Evolutionary conservation across 2,113 vertebrate genomes (phyloP), one percentile per base, ranked within the genome.

Genomic region (Pleuronectes platessa): DNA sequence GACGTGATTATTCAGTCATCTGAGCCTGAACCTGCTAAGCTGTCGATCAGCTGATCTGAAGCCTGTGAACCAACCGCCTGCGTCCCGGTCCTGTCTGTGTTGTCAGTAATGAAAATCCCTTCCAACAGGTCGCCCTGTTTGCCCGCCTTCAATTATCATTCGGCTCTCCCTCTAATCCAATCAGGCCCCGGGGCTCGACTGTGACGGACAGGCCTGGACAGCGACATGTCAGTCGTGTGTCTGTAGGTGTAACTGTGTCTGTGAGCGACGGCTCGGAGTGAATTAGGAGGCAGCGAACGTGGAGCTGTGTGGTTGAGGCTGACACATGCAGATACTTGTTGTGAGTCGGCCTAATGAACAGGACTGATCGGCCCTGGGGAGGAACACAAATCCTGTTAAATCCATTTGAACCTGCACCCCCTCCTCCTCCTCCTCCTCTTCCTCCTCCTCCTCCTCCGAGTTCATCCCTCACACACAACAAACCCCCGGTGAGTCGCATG

Each of bases 161-260:
- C 2, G 75, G 73, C 84, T 82, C 83, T 88, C 64, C 60, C 65
- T 67, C 79, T 90, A 92, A 93, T 92, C 87, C 79, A 81, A 93
- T 93, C 56, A 92, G 64, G 56, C 76, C 15, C 12, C 12, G 0
- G 51, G 62, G 71, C 81, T 77, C 27, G 2, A 24, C 71, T 60
- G 66, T 82, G 86, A 85, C 47, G 59, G 84, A 67, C 76, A 13
- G 66, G 66, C 74, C 31, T 2, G 54, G 47, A 58, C 75, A 21
- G 76, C 5, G 51, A 86, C 63, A 37, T 55, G 79, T 61, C 40
- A 13, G 40, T 42, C 40, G 13, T 2, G 3, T 0, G 2, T 61
- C 10, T 42, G 74, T 3, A 23, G 14, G 0, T 42, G 47, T 75
- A 81, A 85, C 35, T n/a, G 2, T 3, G 11, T 15, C n/a, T 1